These are phyloP conservation scores for Chaunax sp. DNA, from an alignment of 2,797 vertebrate genomes.

Conservation along the genomic window DNA sequence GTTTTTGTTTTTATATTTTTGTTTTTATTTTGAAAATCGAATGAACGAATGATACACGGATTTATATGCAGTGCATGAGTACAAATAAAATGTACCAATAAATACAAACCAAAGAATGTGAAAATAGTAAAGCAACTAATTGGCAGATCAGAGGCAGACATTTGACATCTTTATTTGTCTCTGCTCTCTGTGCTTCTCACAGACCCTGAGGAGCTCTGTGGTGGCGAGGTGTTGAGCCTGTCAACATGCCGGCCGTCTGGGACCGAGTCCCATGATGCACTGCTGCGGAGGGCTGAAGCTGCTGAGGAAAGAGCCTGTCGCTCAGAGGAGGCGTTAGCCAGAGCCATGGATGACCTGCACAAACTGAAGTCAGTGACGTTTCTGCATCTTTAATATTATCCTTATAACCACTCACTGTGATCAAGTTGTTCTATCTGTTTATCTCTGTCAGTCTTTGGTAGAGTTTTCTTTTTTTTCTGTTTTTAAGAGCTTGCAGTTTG, in stretches of 20 bases:
- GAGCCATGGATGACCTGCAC: slow-evolving; percentile 89
- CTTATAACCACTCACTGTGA: neutral
- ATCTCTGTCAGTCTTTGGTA: neutral
- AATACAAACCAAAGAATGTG: too few species aligned
- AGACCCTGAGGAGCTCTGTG: slow-evolving; percentile 92
- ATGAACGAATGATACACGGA: too few species aligned
- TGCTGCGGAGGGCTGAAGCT: slow-evolving; percentile 78
- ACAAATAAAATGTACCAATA: too few species aligned
- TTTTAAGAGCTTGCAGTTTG: neutral
- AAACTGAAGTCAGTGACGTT: slow-evolving; percentile 87
- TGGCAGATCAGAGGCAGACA: too few species aligned
- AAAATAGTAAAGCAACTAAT: too few species aligned
- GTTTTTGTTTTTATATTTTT: too few species aligned
- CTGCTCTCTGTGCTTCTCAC: slow-evolving; percentile 14
- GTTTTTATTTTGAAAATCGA: too few species aligned
- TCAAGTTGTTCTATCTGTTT: neutral
- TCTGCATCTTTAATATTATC: neutral
- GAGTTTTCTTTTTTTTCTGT: neutral
- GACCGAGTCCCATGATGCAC: slow-evolving; percentile 31
- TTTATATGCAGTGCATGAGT: too few species aligned
- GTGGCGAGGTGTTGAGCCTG: slow-evolving; percentile 27
- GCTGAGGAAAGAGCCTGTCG: slow-evolving; percentile 84
- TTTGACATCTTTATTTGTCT: neutral
- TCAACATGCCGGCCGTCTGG: slow-evolving; percentile 54
- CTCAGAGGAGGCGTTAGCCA: slow-evolving; percentile 87